A percentile compares a stretch with the other conserved stretches of the same genome.
Evolutionary conservation across 2,113 vertebrate species (phyloP).

Genomic region (Chinchilla lanigera): DNA sequence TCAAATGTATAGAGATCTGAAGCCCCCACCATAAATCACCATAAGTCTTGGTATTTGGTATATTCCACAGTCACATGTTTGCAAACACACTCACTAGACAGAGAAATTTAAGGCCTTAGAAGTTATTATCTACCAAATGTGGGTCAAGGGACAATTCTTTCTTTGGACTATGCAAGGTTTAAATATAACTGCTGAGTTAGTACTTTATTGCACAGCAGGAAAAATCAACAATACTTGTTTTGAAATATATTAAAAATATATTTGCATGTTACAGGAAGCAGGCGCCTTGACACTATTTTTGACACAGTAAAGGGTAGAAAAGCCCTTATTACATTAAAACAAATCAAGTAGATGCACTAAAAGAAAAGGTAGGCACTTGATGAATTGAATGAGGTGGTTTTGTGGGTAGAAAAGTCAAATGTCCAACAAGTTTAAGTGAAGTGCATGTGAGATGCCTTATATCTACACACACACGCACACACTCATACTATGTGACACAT

Average conservation of each 20-base stretch:
- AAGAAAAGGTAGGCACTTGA: background rate
- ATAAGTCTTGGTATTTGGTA: background rate
- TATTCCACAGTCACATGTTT: background rate
- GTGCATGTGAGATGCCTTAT: rapidly evolving
- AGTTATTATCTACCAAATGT: background rate
- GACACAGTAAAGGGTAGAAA: background rate
- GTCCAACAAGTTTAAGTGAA: background rate
- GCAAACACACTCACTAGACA: background rate
- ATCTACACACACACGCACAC: background rate
- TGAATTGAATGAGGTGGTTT: background rate
- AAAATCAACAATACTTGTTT: constrained; percentile 1
- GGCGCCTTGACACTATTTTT: constrained; percentile 2
- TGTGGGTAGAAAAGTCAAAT: background rate
- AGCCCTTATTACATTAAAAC: background rate
- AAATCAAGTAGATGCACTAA: background rate
- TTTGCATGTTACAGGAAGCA: constrained; percentile 15
- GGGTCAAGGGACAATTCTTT: background rate
- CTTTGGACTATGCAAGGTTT: background rate
- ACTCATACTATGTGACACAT: background rate
- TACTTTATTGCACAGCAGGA: background rate
- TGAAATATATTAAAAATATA: constrained; percentile 29
- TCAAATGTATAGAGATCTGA: background rate
- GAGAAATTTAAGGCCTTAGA: background rate
- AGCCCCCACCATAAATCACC: background rate
- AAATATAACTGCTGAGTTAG: background rate